Base-by-base conservation (phyloP, 2,113 vertebrate genomes). In the Cyanoramphus novaezelandiae region DNA sequence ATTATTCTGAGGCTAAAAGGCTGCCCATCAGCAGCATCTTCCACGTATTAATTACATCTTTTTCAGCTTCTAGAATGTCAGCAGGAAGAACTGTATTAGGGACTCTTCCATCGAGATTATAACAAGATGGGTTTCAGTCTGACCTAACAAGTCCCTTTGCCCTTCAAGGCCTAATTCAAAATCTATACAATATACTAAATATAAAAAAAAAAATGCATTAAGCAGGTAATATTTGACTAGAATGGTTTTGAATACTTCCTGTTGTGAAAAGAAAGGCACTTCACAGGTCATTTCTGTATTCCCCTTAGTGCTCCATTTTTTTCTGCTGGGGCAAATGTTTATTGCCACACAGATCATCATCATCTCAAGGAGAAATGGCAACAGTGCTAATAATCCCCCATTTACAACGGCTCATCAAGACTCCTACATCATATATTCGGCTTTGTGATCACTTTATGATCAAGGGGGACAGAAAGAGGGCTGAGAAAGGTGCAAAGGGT, bases 131-230 rank as follows among this genome's bases (percentile, higher is more conserved):
- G 52, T 92, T 93, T 93, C 91, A 95, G 85, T 91, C 69, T 72
- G 82, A 87, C 65, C 74, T 80, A 91, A 80, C 59, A 74, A 89
- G 46, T 96, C 53, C 29, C 53, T 93, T 89, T 94, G 67, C 67
- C 93, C 86, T 95, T 96, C 63, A 77, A 89, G 67, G 81, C n/a
- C 69, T 93, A 80, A 91, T 93, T 89, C 83, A 77, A 92, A 94
- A 93, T 76, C 91, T 91, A 35, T 84, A 89, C 75, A 72, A 69
- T 69, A 79, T 72, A 89, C 68, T 85, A 92, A 86, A 93, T 79
- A 87, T 10, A 69, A 95, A 93, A 95, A 89, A 89, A 85, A 89
- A 85, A 67, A 85, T 89, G 77, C 52, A 67, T 93, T 89, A 82
- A 80, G 63, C 65, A 85, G 62, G 41, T 80, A 82, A 57, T 82